phyloP scores from a whole-genome alignment of 2,797 vertebrate species.

The Sarcoramphus papa region DNA sequence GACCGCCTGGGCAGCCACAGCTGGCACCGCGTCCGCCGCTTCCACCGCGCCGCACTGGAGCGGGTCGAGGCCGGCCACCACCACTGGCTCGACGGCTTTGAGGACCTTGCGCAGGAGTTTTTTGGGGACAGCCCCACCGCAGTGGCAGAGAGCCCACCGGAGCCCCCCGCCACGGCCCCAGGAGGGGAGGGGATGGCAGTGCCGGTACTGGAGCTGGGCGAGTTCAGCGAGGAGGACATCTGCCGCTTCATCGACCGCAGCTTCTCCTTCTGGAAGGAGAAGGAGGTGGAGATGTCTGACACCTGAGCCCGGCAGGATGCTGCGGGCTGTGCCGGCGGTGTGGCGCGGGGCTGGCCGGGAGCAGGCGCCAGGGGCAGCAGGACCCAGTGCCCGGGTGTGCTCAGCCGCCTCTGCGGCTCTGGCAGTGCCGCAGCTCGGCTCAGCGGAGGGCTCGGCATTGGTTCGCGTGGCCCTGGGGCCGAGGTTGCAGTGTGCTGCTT shows the following conservation, averaged over 20 bases:
- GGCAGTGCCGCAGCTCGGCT: neutral
- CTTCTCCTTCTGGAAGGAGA: conserved; percentile 99
- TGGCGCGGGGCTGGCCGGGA: neutral
- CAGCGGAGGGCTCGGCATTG: neutral
- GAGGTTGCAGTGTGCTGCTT: conserved; percentile 41
- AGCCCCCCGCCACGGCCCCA: conserved; percentile 18
- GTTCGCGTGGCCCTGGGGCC: neutral
- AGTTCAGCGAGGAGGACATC: conserved; percentile 94
- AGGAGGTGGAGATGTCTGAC: conserved; percentile 91
- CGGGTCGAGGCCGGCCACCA: conserved; percentile 83
- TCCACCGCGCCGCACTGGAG: conserved; percentile 89
- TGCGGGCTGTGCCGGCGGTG: neutral
- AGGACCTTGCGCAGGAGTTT: conserved; percentile 87
- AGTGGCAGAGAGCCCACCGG: neutral
- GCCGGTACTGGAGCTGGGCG: conserved; percentile 88
- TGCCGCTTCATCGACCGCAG: conserved; percentile 95
- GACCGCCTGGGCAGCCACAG: conserved; percentile 89
- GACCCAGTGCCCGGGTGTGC: neutral
- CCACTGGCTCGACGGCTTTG: conserved; percentile 88
- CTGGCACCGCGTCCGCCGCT: conserved; percentile 88
- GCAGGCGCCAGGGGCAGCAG: neutral
- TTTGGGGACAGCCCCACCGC: conserved; percentile 76
- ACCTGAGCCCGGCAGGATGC: conserved; percentile 61
- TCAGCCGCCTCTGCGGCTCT: neutral
- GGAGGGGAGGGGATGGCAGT: conserved; percentile 76